phyloP scores from a whole-genome alignment of 2,797 vertebrate species.

The Columba guinea region DNA sequence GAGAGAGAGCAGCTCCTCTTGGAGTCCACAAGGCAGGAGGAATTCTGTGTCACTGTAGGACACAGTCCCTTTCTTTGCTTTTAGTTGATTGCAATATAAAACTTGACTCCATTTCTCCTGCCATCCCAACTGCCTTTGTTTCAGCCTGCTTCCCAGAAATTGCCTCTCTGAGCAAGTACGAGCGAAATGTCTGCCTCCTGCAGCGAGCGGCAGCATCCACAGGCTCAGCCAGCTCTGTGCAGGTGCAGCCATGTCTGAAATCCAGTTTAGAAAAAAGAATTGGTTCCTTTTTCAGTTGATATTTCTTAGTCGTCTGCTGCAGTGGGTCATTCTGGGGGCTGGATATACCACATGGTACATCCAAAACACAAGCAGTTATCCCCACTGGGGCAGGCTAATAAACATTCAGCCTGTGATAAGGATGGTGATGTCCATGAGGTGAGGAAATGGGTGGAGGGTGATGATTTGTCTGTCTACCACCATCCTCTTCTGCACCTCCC shows the following conservation, averaged over 20 bases:
- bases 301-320: not conserved
- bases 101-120: not conserved
- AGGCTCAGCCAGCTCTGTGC: not conserved
- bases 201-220: not conserved
- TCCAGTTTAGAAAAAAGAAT: not conserved
- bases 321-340: not conserved
- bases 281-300: not conserved
- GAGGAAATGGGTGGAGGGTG: not conserved
- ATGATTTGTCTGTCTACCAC: not conserved
- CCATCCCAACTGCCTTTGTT: not conserved
- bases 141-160: not conserved
- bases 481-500: not conserved
- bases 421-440: not conserved
- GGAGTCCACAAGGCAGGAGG: not conserved
- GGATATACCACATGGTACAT: not conserved
- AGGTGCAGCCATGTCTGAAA: not conserved
- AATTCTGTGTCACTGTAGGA: not conserved
- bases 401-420: not conserved
- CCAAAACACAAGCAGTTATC: not conserved
- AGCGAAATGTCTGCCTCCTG: not conserved
- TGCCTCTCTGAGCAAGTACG: not conserved
- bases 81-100: not conserved
- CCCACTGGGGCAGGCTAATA: not conserved
- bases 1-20: not conserved
- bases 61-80: not conserved